Evolutionary conservation across 2,113 vertebrate species (phyloP), one percentile per base, ranked within the genome.

Genomic region (Mixornis gularis): DNA sequence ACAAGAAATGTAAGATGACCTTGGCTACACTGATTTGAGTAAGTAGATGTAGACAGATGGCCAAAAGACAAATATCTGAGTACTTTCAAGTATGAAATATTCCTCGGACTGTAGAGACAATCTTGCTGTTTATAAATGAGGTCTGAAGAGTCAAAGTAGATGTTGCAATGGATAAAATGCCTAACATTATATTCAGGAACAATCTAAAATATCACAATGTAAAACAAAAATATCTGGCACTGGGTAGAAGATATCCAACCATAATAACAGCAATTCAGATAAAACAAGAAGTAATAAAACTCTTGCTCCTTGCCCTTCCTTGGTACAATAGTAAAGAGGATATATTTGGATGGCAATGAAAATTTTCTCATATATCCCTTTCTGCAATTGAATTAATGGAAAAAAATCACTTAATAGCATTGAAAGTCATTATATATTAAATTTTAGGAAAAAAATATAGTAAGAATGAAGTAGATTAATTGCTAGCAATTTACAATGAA

Each of bases 1-100:
- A 94, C 63, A 83, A 77, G 64, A 90, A 68, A 93, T 68, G 20
- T 51, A 89, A 78, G 74, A 92, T 86, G 65, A 93, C 90, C 86
- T 84, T 17, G 1, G 34, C 60, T 87, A 77, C 79, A 40, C 16
- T 34, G 72, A 66, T 64, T 86, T 65, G 49, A 84, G 73, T 60
- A 93, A 93, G 64, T 86, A 90, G 64, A 36, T 74, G 40, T 25
- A 92, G 52, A 90, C 82, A 83, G 83, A 94, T 40, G 56, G 72
- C 52, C 76, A 86, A 88, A 91, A 89, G 22, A 85, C 94, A 91
- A 83, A 79, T 43, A 51, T 9, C 20, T 70, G 24, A 6, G 6
- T 55, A 40, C n/a, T 80, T 88, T 72, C 49, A 79, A 64, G 11
- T 41, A 55, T 40, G 87, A 82, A 79, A 82, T 84, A 79, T 74